A percentile compares a stretch with the other conserved stretches of the same genome.
These are phyloP conservation scores for Drosophila flavopinicola DNA, from an alignment of 2,888 invertebrate genomes.

Conservation along the genomic window DNA sequence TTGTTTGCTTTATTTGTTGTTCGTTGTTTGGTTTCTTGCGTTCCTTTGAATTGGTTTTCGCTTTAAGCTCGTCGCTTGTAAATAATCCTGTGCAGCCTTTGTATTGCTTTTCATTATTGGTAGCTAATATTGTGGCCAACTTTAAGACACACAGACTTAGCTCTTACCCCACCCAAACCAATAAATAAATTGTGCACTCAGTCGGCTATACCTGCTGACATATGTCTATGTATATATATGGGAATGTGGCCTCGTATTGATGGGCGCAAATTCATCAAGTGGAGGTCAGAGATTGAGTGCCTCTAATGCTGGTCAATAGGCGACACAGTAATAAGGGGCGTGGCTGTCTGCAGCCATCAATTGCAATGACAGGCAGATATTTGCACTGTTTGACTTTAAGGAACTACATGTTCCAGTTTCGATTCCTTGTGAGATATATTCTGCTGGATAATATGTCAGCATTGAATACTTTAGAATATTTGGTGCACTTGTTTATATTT, in stretches of 20 bases:
- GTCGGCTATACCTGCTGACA: constrained; percentile 28
- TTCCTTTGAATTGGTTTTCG: constrained; percentile 59
- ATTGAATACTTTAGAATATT: too few relatives aligned
- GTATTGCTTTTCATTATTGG: constrained; percentile 58
- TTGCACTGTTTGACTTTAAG: background rate
- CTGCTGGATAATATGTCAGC: too few relatives aligned
- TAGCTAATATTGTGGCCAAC: constrained; percentile 31
- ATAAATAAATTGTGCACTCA: constrained; percentile 23
- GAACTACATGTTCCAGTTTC: background rate
- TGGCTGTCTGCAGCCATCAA: background rate
- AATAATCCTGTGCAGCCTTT: constrained; percentile 71
- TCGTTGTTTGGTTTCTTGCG: constrained; percentile 54
- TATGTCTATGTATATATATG: background rate
- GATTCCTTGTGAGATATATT: background rate
- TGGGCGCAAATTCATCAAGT: constrained; percentile 57
- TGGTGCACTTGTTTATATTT: too few relatives aligned
- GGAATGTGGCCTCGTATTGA: constrained; percentile 58
- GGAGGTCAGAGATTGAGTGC: background rate
- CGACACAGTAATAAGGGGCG: too few relatives aligned
- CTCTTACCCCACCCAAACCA: constrained; percentile 2
- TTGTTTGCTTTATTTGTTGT: constrained; percentile 48
- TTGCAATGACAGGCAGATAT: background rate
- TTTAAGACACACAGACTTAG: constrained; percentile 6
- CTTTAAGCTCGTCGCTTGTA: constrained; percentile 74
- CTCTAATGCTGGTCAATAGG: background rate